Evolutionary conservation across 2,797 vertebrate genomes (phyloP).

Genomic region (Pogonophryne albipinna): DNA sequence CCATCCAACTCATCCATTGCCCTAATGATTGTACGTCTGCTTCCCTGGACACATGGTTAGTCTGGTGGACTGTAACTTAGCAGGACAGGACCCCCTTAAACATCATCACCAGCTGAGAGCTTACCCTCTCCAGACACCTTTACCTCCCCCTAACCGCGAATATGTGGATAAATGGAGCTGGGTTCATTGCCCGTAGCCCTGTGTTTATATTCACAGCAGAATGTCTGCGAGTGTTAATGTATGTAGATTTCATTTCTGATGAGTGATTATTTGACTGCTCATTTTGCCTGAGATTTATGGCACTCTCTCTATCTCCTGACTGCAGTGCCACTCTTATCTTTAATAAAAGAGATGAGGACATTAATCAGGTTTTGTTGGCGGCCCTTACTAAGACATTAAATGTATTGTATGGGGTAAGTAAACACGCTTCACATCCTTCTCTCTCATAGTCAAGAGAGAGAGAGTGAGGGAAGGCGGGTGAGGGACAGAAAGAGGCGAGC

Average conservation of each 20-base stretch:
- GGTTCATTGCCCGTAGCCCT: slow-evolving; percentile 79
- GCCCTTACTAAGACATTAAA: slow-evolving; percentile 99
- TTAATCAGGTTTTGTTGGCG: slow-evolving; percentile 99
- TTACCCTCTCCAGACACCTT: slow-evolving; percentile 74
- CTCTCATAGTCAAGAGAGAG: slow-evolving; percentile 88
- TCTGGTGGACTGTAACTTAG: slow-evolving; percentile 75
- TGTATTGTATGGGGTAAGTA: slow-evolving; percentile 99
- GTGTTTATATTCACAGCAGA: slow-evolving; percentile 86
- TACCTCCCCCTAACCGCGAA: slow-evolving; percentile 86
- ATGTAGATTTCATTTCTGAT: slow-evolving; percentile 99
- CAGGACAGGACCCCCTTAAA: slow-evolving; percentile 67
- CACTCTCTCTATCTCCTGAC: slow-evolving; percentile 98
- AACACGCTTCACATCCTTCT: slow-evolving; percentile 97
- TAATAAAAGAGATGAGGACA: slow-evolving; percentile 99
- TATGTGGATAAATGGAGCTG: slow-evolving; percentile 86
- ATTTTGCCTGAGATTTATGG: slow-evolving; percentile 99
- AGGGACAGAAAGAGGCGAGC: slow-evolving; percentile 85
- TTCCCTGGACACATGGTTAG: slow-evolving; percentile 91
- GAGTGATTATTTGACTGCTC: slow-evolving; percentile 99
- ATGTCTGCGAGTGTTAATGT: slow-evolving; percentile 95
- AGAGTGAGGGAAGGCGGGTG: slow-evolving; percentile 58
- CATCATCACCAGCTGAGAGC: slow-evolving; percentile 64
- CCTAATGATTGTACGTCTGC: slow-evolving; percentile 95
- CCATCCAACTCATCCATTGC: slow-evolving; percentile 93
- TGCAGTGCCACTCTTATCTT: slow-evolving; percentile 99